Evolutionary conservation across 37 sponge, comb jelly and placozoan species (phyloP).

Genomic region (Beroe forskalii): DNA sequence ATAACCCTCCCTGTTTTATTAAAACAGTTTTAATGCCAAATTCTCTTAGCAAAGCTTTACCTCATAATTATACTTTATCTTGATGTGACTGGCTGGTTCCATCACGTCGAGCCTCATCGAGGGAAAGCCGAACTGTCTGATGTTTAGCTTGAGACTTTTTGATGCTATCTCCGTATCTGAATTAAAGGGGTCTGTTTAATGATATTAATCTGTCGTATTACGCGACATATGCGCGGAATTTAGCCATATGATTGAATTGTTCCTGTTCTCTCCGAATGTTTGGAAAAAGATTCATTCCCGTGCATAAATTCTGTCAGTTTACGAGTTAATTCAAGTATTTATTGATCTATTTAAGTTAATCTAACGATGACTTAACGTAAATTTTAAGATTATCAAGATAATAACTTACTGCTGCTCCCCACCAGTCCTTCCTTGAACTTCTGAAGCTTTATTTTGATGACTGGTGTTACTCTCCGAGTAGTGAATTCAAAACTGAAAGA

Average conservation of each 20-base stretch:
- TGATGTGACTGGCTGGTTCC: background rate
- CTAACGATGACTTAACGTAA: too few relatives aligned
- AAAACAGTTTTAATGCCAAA: background rate
- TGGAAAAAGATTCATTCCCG: background rate
- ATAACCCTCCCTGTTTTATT: background rate
- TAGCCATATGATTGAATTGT: too few relatives aligned
- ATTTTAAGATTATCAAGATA: too few relatives aligned
- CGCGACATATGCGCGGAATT: too few relatives aligned
- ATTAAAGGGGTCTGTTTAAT: background rate
- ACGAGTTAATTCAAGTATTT: too few relatives aligned
- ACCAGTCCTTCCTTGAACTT: background rate
- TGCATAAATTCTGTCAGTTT: too few relatives aligned
- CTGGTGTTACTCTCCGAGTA: background rate
- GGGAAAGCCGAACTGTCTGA: background rate
- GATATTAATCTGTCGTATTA: too few relatives aligned
- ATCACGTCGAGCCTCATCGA: background rate
- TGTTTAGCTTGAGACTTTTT: background rate
- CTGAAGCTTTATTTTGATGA: background rate
- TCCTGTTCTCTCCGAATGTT: too few relatives aligned
- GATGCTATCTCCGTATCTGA: background rate
- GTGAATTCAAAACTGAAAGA: background rate
- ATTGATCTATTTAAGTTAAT: too few relatives aligned
- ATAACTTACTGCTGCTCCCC: background rate
- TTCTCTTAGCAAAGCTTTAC: background rate
- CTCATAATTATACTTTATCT: slow-evolving; percentile 20